Evolutionary conservation across 2,888 invertebrate species (phyloP).

Genomic region (Conomelus anceps): DNA sequence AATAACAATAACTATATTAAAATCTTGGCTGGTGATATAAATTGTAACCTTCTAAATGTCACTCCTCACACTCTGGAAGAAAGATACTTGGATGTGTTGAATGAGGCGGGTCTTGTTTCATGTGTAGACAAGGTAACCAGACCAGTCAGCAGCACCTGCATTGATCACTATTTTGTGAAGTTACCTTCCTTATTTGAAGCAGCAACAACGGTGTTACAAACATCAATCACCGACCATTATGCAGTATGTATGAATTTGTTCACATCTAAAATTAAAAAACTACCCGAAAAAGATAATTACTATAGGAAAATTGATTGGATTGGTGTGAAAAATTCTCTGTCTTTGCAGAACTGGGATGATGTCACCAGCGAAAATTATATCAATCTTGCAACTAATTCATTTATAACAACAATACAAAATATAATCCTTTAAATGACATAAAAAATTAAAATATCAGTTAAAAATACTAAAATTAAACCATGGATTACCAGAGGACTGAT

Average conservation of each 20-base stretch:
- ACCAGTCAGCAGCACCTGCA: background rate
- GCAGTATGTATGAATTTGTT: no score
- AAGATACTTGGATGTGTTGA: background rate
- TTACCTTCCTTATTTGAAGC: background rate
- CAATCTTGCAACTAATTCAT: background rate
- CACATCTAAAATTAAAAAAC: background rate
- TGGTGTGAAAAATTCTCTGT: background rate
- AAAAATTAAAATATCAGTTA: background rate
- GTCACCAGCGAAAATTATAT: background rate
- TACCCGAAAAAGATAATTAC: background rate
- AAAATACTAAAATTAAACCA: constrained; percentile 5
- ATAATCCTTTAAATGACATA: background rate
- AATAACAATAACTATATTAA: background rate
- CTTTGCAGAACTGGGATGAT: background rate
- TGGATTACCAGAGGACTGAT: background rate
- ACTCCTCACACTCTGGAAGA: background rate
- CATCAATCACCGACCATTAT: no score
- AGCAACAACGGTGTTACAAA: no score
- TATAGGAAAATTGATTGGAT: background rate
- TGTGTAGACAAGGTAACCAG: background rate
- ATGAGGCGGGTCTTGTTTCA: background rate
- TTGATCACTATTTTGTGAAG: background rate
- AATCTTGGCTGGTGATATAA: background rate
- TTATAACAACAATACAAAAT: background rate
- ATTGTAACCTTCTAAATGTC: background rate